phyloP scores from a whole-genome alignment of 2,113 vertebrate species.

The Zingel zingel region DNA sequence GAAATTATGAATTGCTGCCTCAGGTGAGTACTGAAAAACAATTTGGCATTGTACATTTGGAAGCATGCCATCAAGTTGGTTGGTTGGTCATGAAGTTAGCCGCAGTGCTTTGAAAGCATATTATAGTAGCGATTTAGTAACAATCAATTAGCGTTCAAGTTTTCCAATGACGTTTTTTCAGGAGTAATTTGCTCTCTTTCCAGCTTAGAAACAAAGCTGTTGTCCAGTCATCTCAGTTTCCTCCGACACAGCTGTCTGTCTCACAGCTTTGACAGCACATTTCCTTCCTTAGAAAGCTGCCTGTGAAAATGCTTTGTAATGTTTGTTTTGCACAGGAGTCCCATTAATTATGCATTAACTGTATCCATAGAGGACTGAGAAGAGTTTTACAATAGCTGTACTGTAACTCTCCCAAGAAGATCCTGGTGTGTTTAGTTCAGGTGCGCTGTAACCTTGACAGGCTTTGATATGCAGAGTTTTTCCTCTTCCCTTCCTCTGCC shows the following conservation, averaged over 20 bases:
- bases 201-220: slow-evolving; percentile 27
- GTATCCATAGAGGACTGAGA: slow-evolving; percentile 44
- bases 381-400: slow-evolving; percentile 1
- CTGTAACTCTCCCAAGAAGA: neutral
- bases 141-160: neutral
- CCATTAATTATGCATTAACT: slow-evolving; percentile 72
- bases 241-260: slow-evolving; percentile 27
- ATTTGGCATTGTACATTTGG: slow-evolving; percentile 5
- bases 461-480: slow-evolving; percentile 31
- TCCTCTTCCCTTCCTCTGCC: neutral
- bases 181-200: slow-evolving; percentile 17
- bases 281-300: slow-evolving; percentile 46
- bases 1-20: slow-evolving; percentile 79
- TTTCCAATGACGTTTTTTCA: neutral
- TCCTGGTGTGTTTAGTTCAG: slow-evolving; percentile 22
- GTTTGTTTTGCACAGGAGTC: slow-evolving; percentile 53
- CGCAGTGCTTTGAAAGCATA: neutral
- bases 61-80: slow-evolving; percentile 5
- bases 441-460: slow-evolving; percentile 17
- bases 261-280: slow-evolving; percentile 31
- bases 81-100: slow-evolving; percentile 4
- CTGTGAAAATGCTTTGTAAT: slow-evolving; percentile 54
- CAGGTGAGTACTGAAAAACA: slow-evolving; percentile 70
- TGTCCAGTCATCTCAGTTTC: slow-evolving; percentile 22
- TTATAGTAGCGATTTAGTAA: neutral